Evolutionary conservation across 2,113 vertebrate species (phyloP), one percentile per base, ranked within the genome.

Genomic region (Geothlypis trichas): DNA sequence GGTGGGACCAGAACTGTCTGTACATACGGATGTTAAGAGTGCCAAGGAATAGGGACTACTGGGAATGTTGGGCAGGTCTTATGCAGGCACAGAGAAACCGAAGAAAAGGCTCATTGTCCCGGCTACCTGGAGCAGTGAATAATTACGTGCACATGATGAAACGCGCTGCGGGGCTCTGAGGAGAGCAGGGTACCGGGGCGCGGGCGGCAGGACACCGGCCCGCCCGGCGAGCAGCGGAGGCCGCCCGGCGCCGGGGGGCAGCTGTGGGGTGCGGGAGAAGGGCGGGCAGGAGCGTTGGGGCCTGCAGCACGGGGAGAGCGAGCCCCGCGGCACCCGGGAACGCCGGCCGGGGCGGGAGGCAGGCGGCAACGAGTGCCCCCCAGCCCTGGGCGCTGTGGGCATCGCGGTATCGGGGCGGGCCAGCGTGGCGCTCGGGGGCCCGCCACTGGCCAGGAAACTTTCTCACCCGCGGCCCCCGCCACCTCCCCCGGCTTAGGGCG

Each of bases 41-140:
- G 79, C 66, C 54, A 44, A 37, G 44, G 35, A 59, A 52, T 2
- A 11, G 14, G 79, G 22, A 54, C 41, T 31, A n/a, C 63, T 7
- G 72, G 54, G 30, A 54, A 23, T 0, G 28, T 0, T 2, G 68
- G 58, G 20, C 51, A 73, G 30, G 6, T 30, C 66, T 42, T 26
- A 62, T 2, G 52, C 37, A 13, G 5, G 12, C 61, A 67, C 7
- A 7, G 55, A 22, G 41, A 28, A 37, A 18, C 13, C n/a, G 14
- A 37, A 89, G 88, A 58, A 80, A 66, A 31, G 84, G 49, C 55
- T 90, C 83, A 65, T 65, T 80, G 86, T 54, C 58, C 82, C 3
- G 35, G 41, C n/a, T 69, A 68, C 93, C 89, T 79, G 93, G 59
- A 49, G 79, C 95, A 14, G 86, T 0, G 46, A 54, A 8, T 9